Base-by-base conservation (phyloP, 2,797 vertebrate species). In the Girardinus metallicus region DNA sequence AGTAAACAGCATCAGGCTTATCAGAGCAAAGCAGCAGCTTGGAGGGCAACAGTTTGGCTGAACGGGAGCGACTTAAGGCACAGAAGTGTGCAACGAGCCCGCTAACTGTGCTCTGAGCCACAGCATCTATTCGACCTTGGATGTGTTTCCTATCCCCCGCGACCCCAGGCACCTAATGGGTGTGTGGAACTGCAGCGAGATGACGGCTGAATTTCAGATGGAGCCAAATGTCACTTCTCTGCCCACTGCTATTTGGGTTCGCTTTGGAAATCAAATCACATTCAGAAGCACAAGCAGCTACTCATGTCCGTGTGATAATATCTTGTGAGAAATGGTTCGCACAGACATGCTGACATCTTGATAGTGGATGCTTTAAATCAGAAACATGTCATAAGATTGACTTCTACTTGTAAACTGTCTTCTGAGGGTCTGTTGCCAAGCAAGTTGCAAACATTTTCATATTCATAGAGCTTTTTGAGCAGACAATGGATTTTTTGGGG, bases 1-100 rank as follows among this genome's bases (percentile, higher is more conserved):
- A 92, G 93, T 94, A 95, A 95, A 95, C 93, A 94, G 93, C 91
- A 89, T 85, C 82, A 36, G 90, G 93, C 94, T 96, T 96, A 96
- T 96, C 95, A 82, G 93, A 92, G 89, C 86, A 88, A 84, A 93
- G 93, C 95, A 95, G 95, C 88, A 92, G 91, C 85, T 91, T 86
- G 88, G 82, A 93, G 91, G 91, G 92, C 90, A 89, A 81, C 80
- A 46, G 92, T 91, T 85, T 31, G 90, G 89, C 88, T 87, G 88
- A 88, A 90, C 68, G 72, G 86, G 83, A 80, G 83, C 80, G 83
- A 79, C 80, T 92, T 85, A 82, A 83, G 87, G 86, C 80, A 49
- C 80, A 83, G 81, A 75, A 83, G 82, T 80, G 87, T 68, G 78
- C 81, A 90, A 74, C 77, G 76, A 60, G 78, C 84, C 81, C 76